A percentile compares a stretch with the other conserved stretches of the same genome.
Evolutionary conservation across 2,888 invertebrate species (phyloP).

Genomic region (Drosophila ezoana): DNA sequence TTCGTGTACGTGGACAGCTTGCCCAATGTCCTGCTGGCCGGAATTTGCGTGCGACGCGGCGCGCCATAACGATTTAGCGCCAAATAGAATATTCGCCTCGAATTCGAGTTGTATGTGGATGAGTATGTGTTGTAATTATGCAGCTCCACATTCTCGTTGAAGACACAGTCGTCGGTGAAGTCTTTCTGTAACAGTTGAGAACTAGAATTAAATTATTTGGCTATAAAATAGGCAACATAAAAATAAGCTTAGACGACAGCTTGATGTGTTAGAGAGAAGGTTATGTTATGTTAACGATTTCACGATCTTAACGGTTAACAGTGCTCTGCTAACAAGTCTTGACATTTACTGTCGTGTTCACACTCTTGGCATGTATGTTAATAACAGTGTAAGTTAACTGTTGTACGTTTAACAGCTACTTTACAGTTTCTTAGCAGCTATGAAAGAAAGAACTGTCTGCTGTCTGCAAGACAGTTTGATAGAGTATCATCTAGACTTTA

Average conservation of each 20-base stretch:
- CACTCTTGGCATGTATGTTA: background rate
- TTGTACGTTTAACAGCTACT: background rate
- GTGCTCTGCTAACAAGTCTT: too few species aligned
- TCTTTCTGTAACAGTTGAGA: conserved; percentile 90
- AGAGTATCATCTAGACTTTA: background rate
- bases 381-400: background rate
- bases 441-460: too few species aligned
- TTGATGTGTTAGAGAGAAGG: background rate
- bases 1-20: conserved; percentile 91
- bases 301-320: too few species aligned
- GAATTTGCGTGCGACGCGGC: conserved; percentile 90
- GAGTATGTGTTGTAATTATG: conserved; percentile 95
- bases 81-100: conserved; percentile 90
- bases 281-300: background rate
- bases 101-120: conserved; percentile 90
- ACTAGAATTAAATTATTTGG: conserved; percentile 80
- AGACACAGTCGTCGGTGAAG: conserved; percentile 93
- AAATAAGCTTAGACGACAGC: background rate
- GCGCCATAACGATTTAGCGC: conserved; percentile 91
- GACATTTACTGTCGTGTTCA: too few species aligned
- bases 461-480: background rate
- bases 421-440: background rate
- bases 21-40: conserved; percentile 89
- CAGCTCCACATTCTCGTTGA: conserved; percentile 94
- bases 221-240: conserved; percentile 54